Conservation (phyloP, 2,113 vertebrate genomes). For the Trachemys scripta region DNA sequence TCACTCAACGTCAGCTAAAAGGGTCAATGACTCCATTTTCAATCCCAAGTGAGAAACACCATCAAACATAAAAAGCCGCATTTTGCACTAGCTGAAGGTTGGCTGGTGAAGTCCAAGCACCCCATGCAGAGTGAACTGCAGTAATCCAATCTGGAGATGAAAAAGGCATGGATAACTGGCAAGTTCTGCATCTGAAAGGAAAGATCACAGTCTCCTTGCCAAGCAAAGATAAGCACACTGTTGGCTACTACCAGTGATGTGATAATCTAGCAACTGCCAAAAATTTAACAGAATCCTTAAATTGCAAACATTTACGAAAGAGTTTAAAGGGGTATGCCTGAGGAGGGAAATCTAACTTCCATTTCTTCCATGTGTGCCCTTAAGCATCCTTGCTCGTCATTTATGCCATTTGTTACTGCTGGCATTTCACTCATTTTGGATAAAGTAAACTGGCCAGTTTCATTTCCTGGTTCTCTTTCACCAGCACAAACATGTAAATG, state of each 20-base stretch:
- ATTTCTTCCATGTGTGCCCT: background rate
- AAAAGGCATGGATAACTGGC: fast-evolving
- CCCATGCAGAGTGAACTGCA: background rate
- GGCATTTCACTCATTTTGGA: background rate
- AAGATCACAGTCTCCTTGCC: background rate
- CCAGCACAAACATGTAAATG: background rate
- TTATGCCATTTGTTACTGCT: background rate
- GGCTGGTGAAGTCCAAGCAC: background rate
- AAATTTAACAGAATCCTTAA: background rate
- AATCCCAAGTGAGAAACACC: fast-evolving
- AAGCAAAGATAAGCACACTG: background rate
- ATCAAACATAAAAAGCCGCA: background rate
- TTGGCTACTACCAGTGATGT: background rate
- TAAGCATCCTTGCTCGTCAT: background rate
- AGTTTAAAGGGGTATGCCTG: background rate
- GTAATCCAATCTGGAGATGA: background rate
- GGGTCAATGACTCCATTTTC: background rate
- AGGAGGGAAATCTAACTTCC: background rate
- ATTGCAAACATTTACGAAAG: background rate
- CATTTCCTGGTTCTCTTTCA: background rate
- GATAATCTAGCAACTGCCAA: background rate
- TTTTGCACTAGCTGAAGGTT: background rate
- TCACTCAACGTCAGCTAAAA: background rate
- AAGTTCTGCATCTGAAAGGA: background rate
- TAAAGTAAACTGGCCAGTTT: background rate